A percentile compares a stretch with the other conserved stretches of the same genome.
phyloP scores from a whole-genome alignment of 2,113 vertebrate species.

The Centropus unirufus region DNA sequence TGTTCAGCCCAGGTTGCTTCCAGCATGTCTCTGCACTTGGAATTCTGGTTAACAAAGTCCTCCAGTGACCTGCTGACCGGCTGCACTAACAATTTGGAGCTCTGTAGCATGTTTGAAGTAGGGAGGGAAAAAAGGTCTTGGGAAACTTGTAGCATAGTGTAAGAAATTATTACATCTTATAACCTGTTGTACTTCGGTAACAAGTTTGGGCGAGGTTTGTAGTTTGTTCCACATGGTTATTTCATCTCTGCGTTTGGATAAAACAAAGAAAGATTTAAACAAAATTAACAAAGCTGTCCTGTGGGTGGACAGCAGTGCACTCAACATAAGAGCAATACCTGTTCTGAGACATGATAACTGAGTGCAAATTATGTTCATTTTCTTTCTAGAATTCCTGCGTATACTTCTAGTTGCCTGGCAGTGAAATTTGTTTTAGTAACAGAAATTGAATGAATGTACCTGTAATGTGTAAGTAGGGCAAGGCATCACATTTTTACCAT shows the following conservation, averaged over 20 bases:
- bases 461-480: not conserved
- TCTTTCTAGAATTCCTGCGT: not conserved
- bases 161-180: not conserved
- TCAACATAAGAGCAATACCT: not conserved
- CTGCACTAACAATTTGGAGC: no score
- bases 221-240: not conserved
- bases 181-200: not conserved
- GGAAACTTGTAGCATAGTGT: not conserved
- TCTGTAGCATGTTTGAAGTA: not conserved
- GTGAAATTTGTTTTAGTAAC: not conserved
- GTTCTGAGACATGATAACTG: not conserved
- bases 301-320: not conserved
- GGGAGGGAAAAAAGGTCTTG: not conserved
- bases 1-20: not conserved
- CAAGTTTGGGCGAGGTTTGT: not conserved
- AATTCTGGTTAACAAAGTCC: not conserved
- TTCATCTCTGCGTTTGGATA: not conserved
- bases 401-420: not conserved
- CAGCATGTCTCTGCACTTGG: rapidly evolving
- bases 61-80: not conserved
- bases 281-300: not conserved
- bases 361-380: not conserved
- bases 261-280: not conserved
- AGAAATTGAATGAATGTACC: not conserved
- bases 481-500: not conserved